These are phyloP conservation scores for Eptatretus atami DNA, from an alignment of 2,797 vertebrate species.

Conservation along the genomic window DNA sequence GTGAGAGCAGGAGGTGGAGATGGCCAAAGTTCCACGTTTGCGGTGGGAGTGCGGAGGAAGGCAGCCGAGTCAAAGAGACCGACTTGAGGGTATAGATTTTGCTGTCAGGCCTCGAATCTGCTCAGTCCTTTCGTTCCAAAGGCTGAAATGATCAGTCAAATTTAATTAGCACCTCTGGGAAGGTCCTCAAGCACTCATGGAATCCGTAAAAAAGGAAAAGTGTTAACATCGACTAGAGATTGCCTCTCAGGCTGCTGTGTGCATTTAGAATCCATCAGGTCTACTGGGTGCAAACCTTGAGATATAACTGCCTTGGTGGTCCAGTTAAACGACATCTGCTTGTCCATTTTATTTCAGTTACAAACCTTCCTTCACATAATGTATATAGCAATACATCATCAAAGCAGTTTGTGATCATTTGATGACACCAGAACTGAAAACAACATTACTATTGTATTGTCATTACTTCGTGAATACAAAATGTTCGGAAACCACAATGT, in stretches of 20 bases:
- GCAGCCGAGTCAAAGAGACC: neutral
- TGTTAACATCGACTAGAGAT: neutral
- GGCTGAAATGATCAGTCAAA: slow-evolving; percentile 1
- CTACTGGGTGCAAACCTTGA: too few relatives aligned
- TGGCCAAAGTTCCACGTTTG: neutral
- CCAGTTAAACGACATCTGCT: too few relatives aligned
- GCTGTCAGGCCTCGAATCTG: slow-evolving; percentile 1
- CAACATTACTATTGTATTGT: too few relatives aligned
- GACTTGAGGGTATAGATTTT: slow-evolving; percentile 3
- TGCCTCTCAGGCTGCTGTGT: neutral
- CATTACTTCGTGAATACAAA: too few relatives aligned
- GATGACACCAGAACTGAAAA: too few relatives aligned
- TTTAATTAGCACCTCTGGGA: slow-evolving; percentile 3
- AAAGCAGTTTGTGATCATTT: too few relatives aligned
- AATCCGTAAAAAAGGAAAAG: neutral
- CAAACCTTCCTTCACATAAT: too few relatives aligned
- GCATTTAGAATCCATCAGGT: too few relatives aligned
- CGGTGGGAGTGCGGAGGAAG: neutral
- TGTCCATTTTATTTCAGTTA: too few relatives aligned
- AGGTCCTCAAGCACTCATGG: neutral
- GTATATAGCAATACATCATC: too few relatives aligned
- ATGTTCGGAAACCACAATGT: too few relatives aligned
- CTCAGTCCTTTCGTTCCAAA: neutral
- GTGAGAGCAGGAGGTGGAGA: neutral
- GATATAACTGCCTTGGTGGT: too few relatives aligned